phyloP scores from a whole-genome alignment of 2,113 vertebrate species.

The Epinephelus fuscoguttatus region DNA sequence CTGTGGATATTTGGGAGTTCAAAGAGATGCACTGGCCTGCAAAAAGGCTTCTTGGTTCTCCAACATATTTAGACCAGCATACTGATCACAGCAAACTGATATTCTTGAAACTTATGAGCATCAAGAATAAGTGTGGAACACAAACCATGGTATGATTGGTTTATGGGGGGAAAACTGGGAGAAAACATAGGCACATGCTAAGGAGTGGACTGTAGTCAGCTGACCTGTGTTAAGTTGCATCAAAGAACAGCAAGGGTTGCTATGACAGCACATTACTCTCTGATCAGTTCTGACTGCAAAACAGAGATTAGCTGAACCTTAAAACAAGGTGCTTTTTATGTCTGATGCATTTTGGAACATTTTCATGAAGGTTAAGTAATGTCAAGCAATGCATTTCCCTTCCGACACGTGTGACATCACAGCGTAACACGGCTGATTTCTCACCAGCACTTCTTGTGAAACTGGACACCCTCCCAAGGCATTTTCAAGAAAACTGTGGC shows the following conservation, averaged over 20 bases:
- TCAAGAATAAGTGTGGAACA: background rate
- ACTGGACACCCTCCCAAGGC: constrained; percentile 5
- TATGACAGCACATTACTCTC: constrained; percentile 11
- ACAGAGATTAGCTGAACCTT: background rate
- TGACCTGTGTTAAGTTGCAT: background rate
- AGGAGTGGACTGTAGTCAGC: background rate
- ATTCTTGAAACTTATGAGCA: background rate
- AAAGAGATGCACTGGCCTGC: background rate
- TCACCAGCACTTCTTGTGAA: background rate
- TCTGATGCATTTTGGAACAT: background rate
- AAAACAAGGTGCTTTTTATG: background rate
- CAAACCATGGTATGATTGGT: background rate
- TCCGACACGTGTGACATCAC: constrained; percentile 12
- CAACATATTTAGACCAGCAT: background rate
- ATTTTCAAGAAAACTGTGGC: constrained; percentile 10
- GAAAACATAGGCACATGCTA: background rate
- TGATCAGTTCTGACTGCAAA: constrained; percentile 2
- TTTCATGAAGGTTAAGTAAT: background rate
- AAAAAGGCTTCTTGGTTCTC: background rate
- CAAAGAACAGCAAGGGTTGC: background rate
- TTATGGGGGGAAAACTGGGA: background rate
- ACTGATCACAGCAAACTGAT: background rate
- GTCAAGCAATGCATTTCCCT: background rate
- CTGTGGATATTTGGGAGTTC: background rate
- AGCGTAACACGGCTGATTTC: constrained; percentile 6